Evolutionary conservation across 2,797 vertebrate species (phyloP), one percentile per base, ranked within the genome.

Genomic region (Sarcophilus harrisii): DNA sequence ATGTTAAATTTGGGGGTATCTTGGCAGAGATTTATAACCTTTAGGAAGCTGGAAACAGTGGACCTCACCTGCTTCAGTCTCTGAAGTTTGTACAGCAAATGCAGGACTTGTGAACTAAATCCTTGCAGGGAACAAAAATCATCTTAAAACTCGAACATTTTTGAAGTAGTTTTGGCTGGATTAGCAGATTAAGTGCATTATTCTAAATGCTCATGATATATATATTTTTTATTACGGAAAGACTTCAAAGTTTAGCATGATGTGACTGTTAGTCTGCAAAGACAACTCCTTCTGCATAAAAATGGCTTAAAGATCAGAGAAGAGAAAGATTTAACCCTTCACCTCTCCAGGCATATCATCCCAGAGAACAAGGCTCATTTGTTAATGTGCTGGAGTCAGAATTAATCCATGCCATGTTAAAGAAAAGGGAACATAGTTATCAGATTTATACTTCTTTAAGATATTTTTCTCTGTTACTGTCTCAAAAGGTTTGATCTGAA

Each of bases 111-210:
- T 57, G 24, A 54, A 92, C 49, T 95, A 97, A 97, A 95, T 52
- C 92, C 94, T 93, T 81, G 49, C 97, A 87, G 92, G 90, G 95
- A 98, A 55, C 92, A 97, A 94, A 90, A 96, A 97, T 52, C 90
- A 91, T 90, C 92, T 94, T 94, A 92, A 97, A 95, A 29, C 60
- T 96, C 91, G 90, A 96, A 97, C 81, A 66, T 95, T 92, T 60
- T 95, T 59, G 87, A 96, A 96, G 94, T 10, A 95, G 45, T 94
- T 92, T 96, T 57, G 90, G n/a, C 59, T 92, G 92, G 91, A 97
- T 97, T 96, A 97, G 94, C 38, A 91, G 95, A 57, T 98, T 96
- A 96, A 95, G 93, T 0, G 0, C 94, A 90, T 92, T 5, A 0
- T 0, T 87, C 38, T 30, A 96, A 98, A 96, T 52, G 59, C 66